Percentiles rank a stretch among this genome's conserved stretches.
phyloP scores from a whole-genome alignment of 2,113 vertebrate species.

The Okapia johnstoni region DNA sequence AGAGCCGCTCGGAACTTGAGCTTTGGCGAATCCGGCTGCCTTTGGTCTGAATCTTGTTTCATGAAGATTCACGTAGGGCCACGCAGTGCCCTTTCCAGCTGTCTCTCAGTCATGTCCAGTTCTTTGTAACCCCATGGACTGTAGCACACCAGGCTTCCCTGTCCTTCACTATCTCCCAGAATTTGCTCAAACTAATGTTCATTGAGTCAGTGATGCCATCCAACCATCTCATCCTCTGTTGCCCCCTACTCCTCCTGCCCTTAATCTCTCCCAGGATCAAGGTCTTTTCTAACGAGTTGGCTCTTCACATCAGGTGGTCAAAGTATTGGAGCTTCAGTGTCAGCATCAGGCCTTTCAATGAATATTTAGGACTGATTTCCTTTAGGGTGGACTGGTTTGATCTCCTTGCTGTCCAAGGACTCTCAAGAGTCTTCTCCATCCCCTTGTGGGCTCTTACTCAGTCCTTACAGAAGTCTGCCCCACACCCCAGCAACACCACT shows the following conservation, averaged over 20 bases:
- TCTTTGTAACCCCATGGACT: not conserved
- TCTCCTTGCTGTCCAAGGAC: not conserved
- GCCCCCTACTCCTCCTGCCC: not conserved
- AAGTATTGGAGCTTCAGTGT: not conserved
- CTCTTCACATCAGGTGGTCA: not conserved
- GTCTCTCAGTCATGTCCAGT: not conserved
- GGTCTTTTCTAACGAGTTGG: not conserved
- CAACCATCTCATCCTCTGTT: not conserved
- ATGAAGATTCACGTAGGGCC: no score
- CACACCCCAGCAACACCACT: not conserved
- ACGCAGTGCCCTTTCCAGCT: not conserved
- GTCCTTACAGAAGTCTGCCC: not conserved
- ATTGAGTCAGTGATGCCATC: not conserved
- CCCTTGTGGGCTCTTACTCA: not conserved
- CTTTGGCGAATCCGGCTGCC: rapidly evolving
- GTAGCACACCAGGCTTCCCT: not conserved
- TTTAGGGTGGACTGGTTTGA: not conserved
- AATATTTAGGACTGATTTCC: not conserved
- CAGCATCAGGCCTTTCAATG: not conserved
- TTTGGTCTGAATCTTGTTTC: not conserved
- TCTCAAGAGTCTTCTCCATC: not conserved
- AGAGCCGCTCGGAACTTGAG: not conserved
- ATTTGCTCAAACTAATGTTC: not conserved
- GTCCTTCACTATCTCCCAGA: not conserved
- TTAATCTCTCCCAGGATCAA: not conserved